phyloP scores from a whole-genome alignment of 2,797 vertebrate species.

The Lagodon rhomboides region DNA sequence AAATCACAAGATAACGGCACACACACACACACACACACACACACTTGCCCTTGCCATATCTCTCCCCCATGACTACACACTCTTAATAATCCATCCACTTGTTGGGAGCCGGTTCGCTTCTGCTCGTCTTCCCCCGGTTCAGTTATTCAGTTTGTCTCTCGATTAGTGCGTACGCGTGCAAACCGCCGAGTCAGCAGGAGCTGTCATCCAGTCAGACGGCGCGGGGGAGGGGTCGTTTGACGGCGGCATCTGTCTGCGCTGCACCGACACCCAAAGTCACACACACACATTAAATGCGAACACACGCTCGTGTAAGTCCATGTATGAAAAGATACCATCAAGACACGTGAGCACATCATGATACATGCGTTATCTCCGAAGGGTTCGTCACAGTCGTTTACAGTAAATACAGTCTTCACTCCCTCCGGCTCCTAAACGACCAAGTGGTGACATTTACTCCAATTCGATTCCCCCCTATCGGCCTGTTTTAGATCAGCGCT shows the following conservation, averaged over 20 bases:
- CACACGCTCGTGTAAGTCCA: background rate
- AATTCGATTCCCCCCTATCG: conserved; percentile 55
- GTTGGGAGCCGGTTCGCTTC: conserved; percentile 12
- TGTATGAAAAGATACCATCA: background rate
- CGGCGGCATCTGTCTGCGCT: conserved; percentile 8
- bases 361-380: background rate
- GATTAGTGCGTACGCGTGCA: background rate
- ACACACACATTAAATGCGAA: background rate
- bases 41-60: conserved; percentile 19
- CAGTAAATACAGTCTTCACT: conserved; percentile 15
- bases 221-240: conserved; percentile 2
- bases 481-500: conserved; percentile 57
- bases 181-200: conserved; percentile 38
- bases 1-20: conserved; percentile 51
- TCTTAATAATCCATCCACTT: conserved; percentile 46
- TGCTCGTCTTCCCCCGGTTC: conserved; percentile 25
- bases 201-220: conserved; percentile 28
- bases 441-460: conserved; percentile 51
- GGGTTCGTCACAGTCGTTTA: background rate
- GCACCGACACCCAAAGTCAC: background rate
- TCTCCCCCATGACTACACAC: conserved; percentile 31
- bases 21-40: conserved; percentile 9
- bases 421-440: conserved; percentile 39
- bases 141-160: background rate
- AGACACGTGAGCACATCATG: background rate